phyloP scores from a whole-genome alignment of 2,113 vertebrate genomes.

The Otis tarda region DNA sequence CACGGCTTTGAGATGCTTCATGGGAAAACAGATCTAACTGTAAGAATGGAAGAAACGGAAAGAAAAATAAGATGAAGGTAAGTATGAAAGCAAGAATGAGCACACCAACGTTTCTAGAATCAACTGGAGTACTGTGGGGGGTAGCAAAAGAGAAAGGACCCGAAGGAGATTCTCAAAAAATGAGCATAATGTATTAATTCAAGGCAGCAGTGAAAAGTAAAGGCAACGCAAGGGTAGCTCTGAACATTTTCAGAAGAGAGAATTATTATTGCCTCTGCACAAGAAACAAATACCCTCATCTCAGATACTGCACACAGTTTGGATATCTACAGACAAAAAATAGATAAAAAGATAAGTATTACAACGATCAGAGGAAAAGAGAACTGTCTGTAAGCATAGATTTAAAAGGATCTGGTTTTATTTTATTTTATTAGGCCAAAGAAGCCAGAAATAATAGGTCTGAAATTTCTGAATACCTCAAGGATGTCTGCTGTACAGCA shows the following conservation, averaged over 20 bases:
- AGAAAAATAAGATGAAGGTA: neutral
- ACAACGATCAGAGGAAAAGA: neutral
- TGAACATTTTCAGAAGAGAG: neutral
- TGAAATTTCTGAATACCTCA: neutral
- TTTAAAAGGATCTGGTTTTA: neutral
- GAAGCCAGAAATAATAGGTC: neutral
- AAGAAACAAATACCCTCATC: neutral
- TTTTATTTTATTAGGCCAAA: neutral
- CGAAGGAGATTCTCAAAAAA: neutral
- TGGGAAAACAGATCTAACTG: neutral
- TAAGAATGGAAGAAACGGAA: neutral
- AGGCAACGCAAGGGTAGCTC: neutral
- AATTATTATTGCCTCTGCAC: neutral
- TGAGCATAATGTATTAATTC: neutral
- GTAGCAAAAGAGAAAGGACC: neutral
- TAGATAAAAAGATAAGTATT: neutral
- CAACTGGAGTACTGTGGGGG: neutral
- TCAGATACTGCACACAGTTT: neutral
- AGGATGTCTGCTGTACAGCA: neutral
- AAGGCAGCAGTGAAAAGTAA: neutral
- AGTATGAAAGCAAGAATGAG: neutral
- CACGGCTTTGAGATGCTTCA: neutral
- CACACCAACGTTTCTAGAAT: neutral
- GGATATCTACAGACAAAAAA: neutral
- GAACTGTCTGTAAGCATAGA: neutral